phyloP scores from a whole-genome alignment of 2,113 vertebrate genomes.

The Athene noctua region DNA sequence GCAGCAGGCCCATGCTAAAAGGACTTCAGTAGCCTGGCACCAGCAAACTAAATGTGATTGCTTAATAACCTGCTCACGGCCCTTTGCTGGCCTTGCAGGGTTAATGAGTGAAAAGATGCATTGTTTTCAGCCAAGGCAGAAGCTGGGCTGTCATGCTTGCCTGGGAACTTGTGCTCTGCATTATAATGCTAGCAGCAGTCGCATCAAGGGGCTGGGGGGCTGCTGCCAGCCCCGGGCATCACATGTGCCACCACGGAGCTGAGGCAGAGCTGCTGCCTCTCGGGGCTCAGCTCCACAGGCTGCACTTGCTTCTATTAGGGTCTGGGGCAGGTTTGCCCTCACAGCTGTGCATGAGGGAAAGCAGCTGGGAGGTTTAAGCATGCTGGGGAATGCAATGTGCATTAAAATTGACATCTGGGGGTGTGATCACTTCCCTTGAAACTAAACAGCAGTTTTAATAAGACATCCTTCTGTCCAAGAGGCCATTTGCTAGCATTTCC shows the following conservation, averaged over 20 bases:
- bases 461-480: not conserved
- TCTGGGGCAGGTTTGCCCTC: not conserved
- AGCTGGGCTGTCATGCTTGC: not conserved
- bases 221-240: not conserved
- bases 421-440: not conserved
- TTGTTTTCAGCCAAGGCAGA: not conserved
- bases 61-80: not conserved
- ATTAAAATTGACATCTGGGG: not conserved
- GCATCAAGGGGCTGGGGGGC: fast-evolving
- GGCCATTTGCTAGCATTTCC: not conserved
- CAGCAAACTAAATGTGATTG: not conserved
- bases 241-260: fast-evolving
- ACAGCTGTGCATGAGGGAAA: not conserved
- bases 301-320: not conserved
- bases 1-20: fast-evolving
- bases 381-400: fast-evolving
- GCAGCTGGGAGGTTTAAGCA: not conserved
- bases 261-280: not conserved
- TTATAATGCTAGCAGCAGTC: not conserved
- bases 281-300: not conserved
- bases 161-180: not conserved
- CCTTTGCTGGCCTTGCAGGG: not conserved
- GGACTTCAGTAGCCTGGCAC: not conserved
- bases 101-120: slow-evolving; percentile 45
- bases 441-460: not conserved